Evolutionary conservation across 2,888 invertebrate species (phyloP), one percentile per base, ranked within the genome.

Genomic region (Galerucella pusilla): DNA sequence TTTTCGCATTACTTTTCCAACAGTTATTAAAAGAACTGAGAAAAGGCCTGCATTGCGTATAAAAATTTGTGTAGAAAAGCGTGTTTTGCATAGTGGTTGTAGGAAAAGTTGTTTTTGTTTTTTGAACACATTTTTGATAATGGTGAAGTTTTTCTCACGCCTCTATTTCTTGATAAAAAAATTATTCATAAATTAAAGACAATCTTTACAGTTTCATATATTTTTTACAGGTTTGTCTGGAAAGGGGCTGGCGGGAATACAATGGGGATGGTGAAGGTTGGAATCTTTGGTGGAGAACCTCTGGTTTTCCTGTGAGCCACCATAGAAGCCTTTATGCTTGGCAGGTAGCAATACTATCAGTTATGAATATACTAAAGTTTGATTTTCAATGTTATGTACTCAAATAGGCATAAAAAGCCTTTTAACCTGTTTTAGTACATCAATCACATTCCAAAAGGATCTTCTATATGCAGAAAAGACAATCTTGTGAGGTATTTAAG

Each of bases 241-340:
- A 94, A 86, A 90, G 95, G 11, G 95, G 95, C 0, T 96, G 95
- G 96, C 90, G 92, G 63, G 93, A 94, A 85, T 94, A 92, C 87
- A 90, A 89, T 59, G 88, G 90, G 45, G 92, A 94, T 75, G 87
- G 88, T 1, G 93, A 93, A 78, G 91, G 92, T 75, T 96, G 96
- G 96, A 95, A 96, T 84, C 89, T 96, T 2, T 96, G 95, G 95
- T 96, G 95, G 95, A 89, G 93, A 81, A 92, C 93, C 2, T 91
- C 93, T 16, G 92, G 94, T n/a, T 94, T 95, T 85, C 91, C 94
- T 2, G 88, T 91, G 20, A 85, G 84, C 73, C 86, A 92, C 83
- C 92, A 93, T 83, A 92, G 91, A 84, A 90, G 91, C 72, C 89
- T 94, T 66, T 91, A 91, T 71, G 91, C 92, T 76, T 93, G 93